Evolutionary conservation across 2,888 invertebrate species (phyloP).

Genomic region (Ochlodes sylvanus): DNA sequence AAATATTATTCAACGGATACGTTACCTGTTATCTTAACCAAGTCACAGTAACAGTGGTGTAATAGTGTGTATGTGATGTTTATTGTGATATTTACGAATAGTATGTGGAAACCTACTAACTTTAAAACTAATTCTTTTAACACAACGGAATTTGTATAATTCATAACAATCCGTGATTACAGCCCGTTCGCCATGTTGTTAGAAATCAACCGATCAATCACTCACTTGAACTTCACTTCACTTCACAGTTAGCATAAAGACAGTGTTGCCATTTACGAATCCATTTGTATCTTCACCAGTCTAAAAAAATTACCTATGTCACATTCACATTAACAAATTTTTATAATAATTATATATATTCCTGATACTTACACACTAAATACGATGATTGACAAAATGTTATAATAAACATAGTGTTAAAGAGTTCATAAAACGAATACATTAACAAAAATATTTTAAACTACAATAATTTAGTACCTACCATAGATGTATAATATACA

Average conservation of each 20-base stretch:
- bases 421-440: too few species aligned
- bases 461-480: too few species aligned
- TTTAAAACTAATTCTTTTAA: not conserved
- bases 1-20: slow-evolving; percentile 26
- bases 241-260: slow-evolving; percentile 33
- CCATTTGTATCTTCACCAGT: not conserved
- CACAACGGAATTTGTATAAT: slow-evolving; percentile 6
- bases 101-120: not conserved
- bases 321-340: not conserved
- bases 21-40: slow-evolving; percentile 18
- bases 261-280: slow-evolving; percentile 44
- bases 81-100: slow-evolving; percentile 1
- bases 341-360: too few species aligned
- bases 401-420: too few species aligned
- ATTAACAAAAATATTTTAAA: too few species aligned
- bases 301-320: not conserved
- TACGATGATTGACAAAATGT: too few species aligned
- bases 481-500: too few species aligned
- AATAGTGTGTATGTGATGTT: slow-evolving; percentile 3
- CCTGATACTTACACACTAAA: too few species aligned
- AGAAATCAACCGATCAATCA: slow-evolving; percentile 52
- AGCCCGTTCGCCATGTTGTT: slow-evolving; percentile 70
- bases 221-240: too few species aligned
- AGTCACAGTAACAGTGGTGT: slow-evolving; percentile 23
- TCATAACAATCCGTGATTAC: slow-evolving; percentile 27